phyloP scores from a whole-genome alignment of 2,113 vertebrate species.

The Felis chaus region DNA sequence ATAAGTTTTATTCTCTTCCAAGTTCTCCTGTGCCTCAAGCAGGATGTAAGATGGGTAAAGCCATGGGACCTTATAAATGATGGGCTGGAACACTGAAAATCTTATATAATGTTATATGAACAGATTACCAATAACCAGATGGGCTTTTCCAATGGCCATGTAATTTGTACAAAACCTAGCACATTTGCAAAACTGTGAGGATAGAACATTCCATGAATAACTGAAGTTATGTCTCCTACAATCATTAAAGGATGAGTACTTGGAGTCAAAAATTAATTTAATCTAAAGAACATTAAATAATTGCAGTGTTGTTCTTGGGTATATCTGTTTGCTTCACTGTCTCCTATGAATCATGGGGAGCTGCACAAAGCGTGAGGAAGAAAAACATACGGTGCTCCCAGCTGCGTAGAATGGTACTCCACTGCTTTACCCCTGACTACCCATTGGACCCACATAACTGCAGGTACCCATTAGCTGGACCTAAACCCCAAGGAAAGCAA shows the following conservation, averaged over 20 bases:
- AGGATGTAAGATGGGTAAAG: background rate
- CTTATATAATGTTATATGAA: background rate
- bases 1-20: background rate
- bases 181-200: background rate
- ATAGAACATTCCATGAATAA: background rate
- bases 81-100: background rate
- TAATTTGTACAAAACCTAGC: background rate
- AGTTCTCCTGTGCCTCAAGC: background rate
- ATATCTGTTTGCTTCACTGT: background rate
- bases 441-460: background rate
- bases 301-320: background rate
- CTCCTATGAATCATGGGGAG: background rate
- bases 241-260: background rate
- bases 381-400: background rate
- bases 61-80: background rate
- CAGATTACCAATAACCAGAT: background rate
- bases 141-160: background rate
- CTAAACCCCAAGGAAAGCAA: background rate
- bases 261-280: background rate
- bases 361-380: background rate
- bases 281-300: background rate
- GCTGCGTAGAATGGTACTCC: background rate
- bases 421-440: background rate
- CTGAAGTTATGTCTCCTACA: background rate
- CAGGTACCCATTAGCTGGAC: background rate